These are phyloP conservation scores for Xyrichtys novacula DNA, from an alignment of 2,797 vertebrate species.

Conservation along the genomic window DNA sequence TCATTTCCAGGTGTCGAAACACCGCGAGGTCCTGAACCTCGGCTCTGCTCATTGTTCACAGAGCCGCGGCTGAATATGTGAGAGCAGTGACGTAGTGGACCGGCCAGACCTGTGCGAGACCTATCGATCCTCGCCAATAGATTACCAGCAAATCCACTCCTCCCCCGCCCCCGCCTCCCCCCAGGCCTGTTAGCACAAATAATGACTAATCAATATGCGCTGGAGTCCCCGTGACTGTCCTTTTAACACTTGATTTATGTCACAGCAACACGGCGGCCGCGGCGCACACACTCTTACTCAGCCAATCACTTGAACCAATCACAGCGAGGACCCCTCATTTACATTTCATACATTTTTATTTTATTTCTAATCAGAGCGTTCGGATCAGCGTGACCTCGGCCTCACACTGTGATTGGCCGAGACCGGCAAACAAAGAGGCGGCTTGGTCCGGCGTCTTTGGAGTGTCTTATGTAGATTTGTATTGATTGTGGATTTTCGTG, in stretches of 20 bases:
- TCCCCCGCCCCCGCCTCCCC: conserved; percentile 51
- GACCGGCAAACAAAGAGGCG: not conserved
- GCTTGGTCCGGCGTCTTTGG: not conserved
- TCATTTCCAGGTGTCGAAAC: conserved; percentile 2
- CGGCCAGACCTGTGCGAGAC: conserved; percentile 53
- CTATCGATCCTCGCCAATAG: conserved; percentile 68
- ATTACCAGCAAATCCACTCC: conserved; percentile 47
- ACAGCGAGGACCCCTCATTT: conserved; percentile 21
- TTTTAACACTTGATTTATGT: conserved; percentile 92
- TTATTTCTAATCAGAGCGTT: conserved; percentile 24
- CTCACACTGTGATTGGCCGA: conserved; percentile 2
- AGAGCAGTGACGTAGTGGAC: conserved; percentile 19
- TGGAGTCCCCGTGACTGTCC: conserved; percentile 88
- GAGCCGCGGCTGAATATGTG: conserved; percentile 34
- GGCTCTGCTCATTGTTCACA: not conserved
- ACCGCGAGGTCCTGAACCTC: rapidly evolving
- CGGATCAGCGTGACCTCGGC: not conserved
- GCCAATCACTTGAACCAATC: conserved; percentile 73
- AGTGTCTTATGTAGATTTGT: conserved; percentile 48
- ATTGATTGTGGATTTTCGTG: conserved; percentile 35
- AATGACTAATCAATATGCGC: conserved; percentile 95
- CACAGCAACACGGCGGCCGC: conserved; percentile 79
- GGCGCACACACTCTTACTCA: conserved; percentile 57
- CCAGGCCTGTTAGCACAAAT: conserved; percentile 91
- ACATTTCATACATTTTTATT: conserved; percentile 24